Evolutionary conservation across 2,113 vertebrate species (phyloP), one percentile per base, ranked within the genome.

Genomic region (Garra rufa): DNA sequence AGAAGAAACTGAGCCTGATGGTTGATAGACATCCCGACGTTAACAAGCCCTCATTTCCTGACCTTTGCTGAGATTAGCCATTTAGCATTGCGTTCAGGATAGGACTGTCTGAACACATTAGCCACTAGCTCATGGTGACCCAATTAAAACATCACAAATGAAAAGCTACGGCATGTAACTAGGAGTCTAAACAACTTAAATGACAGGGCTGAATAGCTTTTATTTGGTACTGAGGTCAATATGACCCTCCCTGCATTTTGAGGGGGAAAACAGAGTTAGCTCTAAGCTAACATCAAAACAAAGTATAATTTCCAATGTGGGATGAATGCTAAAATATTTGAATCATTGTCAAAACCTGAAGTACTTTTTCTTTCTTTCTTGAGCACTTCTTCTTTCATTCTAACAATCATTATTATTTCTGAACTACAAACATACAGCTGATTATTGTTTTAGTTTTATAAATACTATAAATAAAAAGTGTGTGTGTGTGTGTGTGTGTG

Each of bases 51-150:
- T 70, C 52, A 63, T 43, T 86, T 71, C 82, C 67, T 88, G 86
- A 88, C 87, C 86, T 89, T 87, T 90, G 63, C 77, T 77, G 70
- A 77, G 87, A 76, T 79, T 55, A 61, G 82, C 81, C 76, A 80
- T 75, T 87, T 34, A 83, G 75, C 52, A 71, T 8, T 19, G 43
- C 81, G 30, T 76, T 52, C 28, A 79, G 46, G 52, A 78, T 65
- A 52, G 19, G 55, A n/a, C 55, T 86, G 78, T 86, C 87, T 85
- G 80, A 80, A 81, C 76, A 30, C 44, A 85, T 88, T 81, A 87
- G 59, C 50, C 28, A 71, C 21, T 87, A 71, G 81, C 75, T 85
- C 46, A 77, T 65, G 61, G 82, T 82, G 83, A 81, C 80, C 82
- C 59, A 74, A 88, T 87, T 86, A 84, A 88, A 86, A n/a, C 44